Base-by-base conservation (phyloP, 2,888 invertebrate genomes). In the Drosophila paranaensis region DNA sequence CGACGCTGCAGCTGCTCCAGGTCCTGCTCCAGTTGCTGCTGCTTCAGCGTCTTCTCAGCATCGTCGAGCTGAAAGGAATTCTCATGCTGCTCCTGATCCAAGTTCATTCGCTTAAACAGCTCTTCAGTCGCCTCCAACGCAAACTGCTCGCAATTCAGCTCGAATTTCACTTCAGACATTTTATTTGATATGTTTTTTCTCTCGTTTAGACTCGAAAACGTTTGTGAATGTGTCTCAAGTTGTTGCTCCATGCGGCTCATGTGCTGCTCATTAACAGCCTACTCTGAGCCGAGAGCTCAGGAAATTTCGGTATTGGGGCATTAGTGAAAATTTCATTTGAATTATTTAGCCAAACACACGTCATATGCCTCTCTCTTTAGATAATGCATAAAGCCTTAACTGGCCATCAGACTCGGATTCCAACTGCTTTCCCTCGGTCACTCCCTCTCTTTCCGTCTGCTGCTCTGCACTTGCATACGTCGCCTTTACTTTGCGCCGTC, bases 261-360 rank as follows among this genome's bases (percentile, higher is more conserved):
- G 62, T 25, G 48, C 68, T 37, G 48, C 40, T 68, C 74, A 70
- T 70, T 67, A 51, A 50, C 30, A 56, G 88, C 85, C 84, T 87
- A 67, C 88, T 89, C 16, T 0, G 39, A 42, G 43, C 37, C 45
- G 33, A 10, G 33, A 20, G 42, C 14, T 56, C 37, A 27, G 9
- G 37, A 58, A 39, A 14, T 14, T 9, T 16, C 35, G 33, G 51
- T 27, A 27, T 60, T 16, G 20, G 33, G 25, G 35, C 51, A 51
- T 64, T 72, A n/a, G 39, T 51, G 53, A 53, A 56, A 62, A 63
- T 69, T 62, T 64, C 40, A 69, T 69, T 77, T 76, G 43, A 64
- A 60, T 60, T 74, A 55, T 67, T 45, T 30, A 30, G 39, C 6
- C 45, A 14, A 27, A 27, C 65, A 40, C 40, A 25, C 43, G 14